phyloP scores from a whole-genome alignment of 2,888 invertebrate genomes.

The Mylabris sibirica region DNA sequence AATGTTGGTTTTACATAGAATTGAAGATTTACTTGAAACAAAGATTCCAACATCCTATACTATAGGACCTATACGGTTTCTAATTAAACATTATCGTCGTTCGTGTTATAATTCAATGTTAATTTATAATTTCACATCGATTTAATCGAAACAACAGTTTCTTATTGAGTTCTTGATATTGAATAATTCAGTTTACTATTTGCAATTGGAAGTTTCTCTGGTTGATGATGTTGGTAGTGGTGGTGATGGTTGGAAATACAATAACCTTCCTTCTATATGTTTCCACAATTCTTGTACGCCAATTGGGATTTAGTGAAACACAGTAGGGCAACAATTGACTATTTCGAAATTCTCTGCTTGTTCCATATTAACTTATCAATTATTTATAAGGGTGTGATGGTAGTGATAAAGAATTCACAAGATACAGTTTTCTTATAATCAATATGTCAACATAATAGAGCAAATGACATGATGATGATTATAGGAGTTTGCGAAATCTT shows the following conservation, averaged over 20 bases:
- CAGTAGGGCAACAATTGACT: constrained; percentile 14
- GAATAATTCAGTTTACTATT: constrained; percentile 38
- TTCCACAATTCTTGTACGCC: neutral
- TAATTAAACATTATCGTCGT: too few species aligned
- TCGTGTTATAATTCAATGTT: too few species aligned
- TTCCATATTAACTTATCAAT: constrained; percentile 17
- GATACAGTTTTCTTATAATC: constrained; percentile 20
- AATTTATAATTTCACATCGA: neutral
- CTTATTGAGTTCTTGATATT: constrained; percentile 33
- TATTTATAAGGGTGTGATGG: constrained; percentile 18
- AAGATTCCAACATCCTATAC: too few species aligned
- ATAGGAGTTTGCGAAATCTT: too few species aligned
- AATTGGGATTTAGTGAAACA: neutral
- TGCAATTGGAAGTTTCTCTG: neutral
- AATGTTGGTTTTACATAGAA: neutral
- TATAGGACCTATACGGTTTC: too few species aligned
- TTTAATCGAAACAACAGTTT: neutral
- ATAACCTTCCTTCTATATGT: neutral
- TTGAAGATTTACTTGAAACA: too few species aligned
- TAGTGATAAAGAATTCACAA: constrained; percentile 27
- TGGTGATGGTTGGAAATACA: neutral
- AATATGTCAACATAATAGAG: neutral
- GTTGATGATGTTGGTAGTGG: too few species aligned
- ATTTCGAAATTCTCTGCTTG: constrained; percentile 15
- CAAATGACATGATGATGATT: neutral